A percentile compares a stretch with the other conserved stretches of the same genome.
Conservation (phyloP, 2,888 invertebrate genomes). For the Drosophila paramelanica region DNA sequence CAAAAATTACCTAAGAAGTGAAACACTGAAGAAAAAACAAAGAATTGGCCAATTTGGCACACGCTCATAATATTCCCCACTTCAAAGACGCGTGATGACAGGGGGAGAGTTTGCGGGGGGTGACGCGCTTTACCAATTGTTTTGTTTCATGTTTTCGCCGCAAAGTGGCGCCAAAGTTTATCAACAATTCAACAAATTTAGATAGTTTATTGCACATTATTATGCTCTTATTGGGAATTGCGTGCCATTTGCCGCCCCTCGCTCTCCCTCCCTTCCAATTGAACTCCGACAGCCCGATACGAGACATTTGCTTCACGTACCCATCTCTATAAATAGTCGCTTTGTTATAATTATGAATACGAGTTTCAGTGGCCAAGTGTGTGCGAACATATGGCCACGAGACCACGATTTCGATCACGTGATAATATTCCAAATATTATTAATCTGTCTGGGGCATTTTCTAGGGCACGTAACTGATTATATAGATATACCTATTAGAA, state of each 20-base stretch:
- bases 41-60: constrained; percentile 34
- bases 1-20: constrained; percentile 3
- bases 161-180: constrained; percentile 82
- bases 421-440: constrained; percentile 20
- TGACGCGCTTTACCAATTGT: constrained; percentile 38
- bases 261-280: background rate
- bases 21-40: constrained; percentile 8
- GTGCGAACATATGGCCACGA: constrained; percentile 68
- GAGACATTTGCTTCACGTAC: constrained; percentile 49
- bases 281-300: constrained; percentile 15
- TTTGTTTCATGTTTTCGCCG: constrained; percentile 64
- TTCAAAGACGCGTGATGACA: constrained; percentile 35
- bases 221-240: constrained; percentile 73
- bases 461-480: constrained; percentile 11
- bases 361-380: constrained; percentile 34
- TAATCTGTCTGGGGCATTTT: constrained; percentile 6
- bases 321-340: constrained; percentile 45
- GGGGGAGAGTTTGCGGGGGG: background rate
- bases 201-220: constrained; percentile 81
- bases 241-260: constrained; percentile 46
- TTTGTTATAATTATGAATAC: constrained; percentile 46
- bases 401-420: constrained; percentile 43
- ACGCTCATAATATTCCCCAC: constrained; percentile 29
- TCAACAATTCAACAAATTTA: constrained; percentile 82
- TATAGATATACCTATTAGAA: background rate